These are phyloP conservation scores for Psammodynastes pulverulentus DNA, from an alignment of 2,113 vertebrate species.

Conservation along the genomic window DNA sequence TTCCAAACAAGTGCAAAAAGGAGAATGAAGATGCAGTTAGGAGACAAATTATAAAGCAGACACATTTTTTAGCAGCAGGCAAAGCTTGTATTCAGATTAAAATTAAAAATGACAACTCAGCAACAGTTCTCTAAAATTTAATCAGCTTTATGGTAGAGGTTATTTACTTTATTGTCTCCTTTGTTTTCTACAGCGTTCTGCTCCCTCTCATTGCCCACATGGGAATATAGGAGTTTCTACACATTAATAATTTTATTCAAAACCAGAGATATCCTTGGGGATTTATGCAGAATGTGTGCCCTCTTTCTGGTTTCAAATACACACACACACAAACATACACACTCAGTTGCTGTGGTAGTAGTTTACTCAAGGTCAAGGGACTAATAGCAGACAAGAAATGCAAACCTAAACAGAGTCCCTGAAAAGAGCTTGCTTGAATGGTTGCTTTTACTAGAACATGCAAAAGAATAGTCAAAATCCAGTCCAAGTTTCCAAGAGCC, in stretches of 20 bases:
- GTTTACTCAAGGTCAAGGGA: not conserved
- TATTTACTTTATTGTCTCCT: not conserved
- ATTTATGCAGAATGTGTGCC: not conserved
- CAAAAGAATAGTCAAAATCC: not conserved
- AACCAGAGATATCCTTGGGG: not conserved
- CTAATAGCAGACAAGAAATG: not conserved
- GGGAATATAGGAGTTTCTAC: not conserved
- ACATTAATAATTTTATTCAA: not conserved
- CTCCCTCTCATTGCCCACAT: not conserved
- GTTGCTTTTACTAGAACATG: not conserved
- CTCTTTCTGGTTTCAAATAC: not conserved
- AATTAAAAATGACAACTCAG: slow-evolving; percentile 50
- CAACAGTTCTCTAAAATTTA: slow-evolving; percentile 40
- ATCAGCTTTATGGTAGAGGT: slow-evolving; percentile 18
- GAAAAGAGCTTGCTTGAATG: not conserved
- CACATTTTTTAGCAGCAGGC: slow-evolving; percentile 39
- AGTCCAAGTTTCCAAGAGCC: not conserved
- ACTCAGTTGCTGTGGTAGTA: not conserved
- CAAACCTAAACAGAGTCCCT: not conserved
- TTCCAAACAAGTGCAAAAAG: slow-evolving; percentile 60
- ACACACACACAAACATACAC: not conserved
- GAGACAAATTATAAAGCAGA: slow-evolving; percentile 39
- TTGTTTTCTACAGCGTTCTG: not conserved
- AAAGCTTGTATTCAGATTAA: slow-evolving; percentile 31
- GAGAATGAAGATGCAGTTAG: slow-evolving; percentile 54